A percentile compares a stretch with the other conserved stretches of the same genome.
phyloP scores from a whole-genome alignment of 2,888 invertebrate species.

The Stegophylla sp. region DNA sequence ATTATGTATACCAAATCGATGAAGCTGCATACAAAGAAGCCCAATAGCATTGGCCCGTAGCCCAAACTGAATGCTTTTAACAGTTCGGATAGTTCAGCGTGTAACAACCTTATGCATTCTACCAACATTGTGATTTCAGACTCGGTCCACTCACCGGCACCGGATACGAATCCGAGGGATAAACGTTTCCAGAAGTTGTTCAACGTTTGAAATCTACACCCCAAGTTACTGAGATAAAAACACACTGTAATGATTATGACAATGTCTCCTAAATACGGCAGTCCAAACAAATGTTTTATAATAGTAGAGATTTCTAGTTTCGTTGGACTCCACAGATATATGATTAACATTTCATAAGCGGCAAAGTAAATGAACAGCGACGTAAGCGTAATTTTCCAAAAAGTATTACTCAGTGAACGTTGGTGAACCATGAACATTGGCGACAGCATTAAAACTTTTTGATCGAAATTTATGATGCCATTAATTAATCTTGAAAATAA shows the following conservation, averaged over 20 bases:
- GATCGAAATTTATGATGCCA: slow-evolving; percentile 1
- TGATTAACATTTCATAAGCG: background rate
- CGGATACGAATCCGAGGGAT: background rate
- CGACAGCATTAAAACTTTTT: background rate
- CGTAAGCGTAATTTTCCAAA: background rate
- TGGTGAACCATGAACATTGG: background rate
- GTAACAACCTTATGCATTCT: slow-evolving; percentile 2
- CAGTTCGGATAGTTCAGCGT: slow-evolving; percentile 6
- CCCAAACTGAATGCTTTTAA: background rate
- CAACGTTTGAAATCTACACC: background rate
- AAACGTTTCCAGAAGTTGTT: background rate
- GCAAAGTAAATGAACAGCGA: background rate
- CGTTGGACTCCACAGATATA: rapidly evolving
- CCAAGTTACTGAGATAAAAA: slow-evolving; percentile 5
- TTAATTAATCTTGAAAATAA: slow-evolving; percentile 6
- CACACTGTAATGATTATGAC: background rate
- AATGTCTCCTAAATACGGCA: background rate
- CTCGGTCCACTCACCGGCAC: background rate
- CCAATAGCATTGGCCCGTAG: background rate
- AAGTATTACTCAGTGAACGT: background rate
- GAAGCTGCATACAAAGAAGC: background rate
- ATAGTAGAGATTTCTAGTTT: no score
- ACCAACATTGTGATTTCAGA: background rate
- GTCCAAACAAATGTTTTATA: background rate
- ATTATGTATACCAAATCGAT: no score